Conservation (phyloP, 2,113 vertebrate species). For the Chamaetylas fuelleborni region DNA sequence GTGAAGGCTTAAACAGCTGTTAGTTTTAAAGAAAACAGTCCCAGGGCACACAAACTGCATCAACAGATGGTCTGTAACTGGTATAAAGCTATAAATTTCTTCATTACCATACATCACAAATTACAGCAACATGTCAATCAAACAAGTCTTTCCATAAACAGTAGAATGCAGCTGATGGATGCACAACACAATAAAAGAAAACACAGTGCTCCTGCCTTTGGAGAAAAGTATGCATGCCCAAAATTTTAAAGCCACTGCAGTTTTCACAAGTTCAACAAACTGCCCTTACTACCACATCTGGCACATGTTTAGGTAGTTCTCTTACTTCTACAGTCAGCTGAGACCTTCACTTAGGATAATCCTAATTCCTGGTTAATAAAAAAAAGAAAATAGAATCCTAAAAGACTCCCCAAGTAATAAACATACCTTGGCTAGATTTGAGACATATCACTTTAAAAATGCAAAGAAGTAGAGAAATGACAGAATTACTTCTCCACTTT, state of each 20-base stretch:
- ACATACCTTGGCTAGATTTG: background rate
- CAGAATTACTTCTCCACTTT: background rate
- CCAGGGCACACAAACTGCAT: slow-evolving; percentile 29
- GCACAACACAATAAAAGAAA: background rate
- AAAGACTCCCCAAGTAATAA: background rate
- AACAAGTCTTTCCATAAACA: background rate
- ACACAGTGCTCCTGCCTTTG: background rate
- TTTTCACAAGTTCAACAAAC: background rate
- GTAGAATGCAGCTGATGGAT: background rate
- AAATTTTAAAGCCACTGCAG: background rate
- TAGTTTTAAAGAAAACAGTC: slow-evolving; percentile 19
- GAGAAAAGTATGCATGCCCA: background rate
- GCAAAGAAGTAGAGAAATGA: background rate
- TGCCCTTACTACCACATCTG: background rate
- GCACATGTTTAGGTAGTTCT: background rate
- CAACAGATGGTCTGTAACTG: slow-evolving; percentile 45
- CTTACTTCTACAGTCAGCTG: background rate
- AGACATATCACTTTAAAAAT: background rate
- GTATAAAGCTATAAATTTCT: slow-evolving; percentile 45
- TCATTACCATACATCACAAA: slow-evolving; percentile 51
- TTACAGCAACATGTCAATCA: slow-evolving; percentile 36
- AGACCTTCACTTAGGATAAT: background rate
- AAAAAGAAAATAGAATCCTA: background rate
- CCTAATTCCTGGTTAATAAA: background rate
- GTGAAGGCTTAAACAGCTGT: slow-evolving; percentile 33